Evolutionary conservation across 2,113 vertebrate genomes (phyloP).

Genomic region (Rhadina sibilatrix): DNA sequence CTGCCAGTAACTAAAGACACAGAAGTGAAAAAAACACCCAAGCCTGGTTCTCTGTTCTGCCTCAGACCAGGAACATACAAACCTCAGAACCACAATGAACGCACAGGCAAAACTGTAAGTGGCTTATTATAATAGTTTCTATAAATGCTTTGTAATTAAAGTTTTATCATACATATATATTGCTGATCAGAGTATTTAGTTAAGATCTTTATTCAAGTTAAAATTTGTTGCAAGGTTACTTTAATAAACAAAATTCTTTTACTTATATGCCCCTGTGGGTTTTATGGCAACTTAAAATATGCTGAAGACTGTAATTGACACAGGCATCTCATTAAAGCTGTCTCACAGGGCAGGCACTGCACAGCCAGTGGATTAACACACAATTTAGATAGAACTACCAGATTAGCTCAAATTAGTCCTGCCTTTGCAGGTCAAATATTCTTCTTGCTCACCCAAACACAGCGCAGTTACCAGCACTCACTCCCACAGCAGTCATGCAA

Average conservation of each 20-base stretch:
- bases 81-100: background rate
- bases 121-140: constrained; percentile 14
- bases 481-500: background rate
- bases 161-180: constrained; percentile 28
- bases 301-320: constrained; percentile 28
- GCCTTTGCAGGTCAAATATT: background rate
- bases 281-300: constrained; percentile 22
- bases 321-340: constrained; percentile 8
- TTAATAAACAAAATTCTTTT: constrained; percentile 40
- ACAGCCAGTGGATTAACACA: background rate
- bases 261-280: background rate
- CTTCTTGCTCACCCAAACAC: background rate
- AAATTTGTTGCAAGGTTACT: constrained; percentile 18
- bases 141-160: constrained; percentile 54
- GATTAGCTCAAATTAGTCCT: background rate
- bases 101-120: background rate
- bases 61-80: background rate
- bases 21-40: background rate
- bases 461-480: background rate
- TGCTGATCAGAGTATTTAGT: constrained; percentile 24
- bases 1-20: background rate
- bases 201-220: constrained; percentile 20
- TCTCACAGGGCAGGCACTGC: background rate
- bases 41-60: background rate
- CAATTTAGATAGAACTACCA: background rate